Evolutionary conservation across 2,797 vertebrate species (phyloP).

Genomic region (Sebastes hopkinsi): DNA sequence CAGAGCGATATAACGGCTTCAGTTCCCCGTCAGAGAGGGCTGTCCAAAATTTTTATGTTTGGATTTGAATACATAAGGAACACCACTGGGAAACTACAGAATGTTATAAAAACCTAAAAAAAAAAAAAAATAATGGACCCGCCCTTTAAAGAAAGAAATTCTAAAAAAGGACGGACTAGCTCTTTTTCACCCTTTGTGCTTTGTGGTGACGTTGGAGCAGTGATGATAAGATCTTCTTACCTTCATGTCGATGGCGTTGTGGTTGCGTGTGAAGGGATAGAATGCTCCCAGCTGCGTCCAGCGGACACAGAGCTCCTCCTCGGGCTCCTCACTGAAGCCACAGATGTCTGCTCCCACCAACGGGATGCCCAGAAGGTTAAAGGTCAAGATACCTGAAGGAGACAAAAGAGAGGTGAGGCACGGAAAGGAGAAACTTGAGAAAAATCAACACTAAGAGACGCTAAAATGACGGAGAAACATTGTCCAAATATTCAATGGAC

Average conservation of each 20-base stretch:
- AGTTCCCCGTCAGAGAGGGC: too few relatives aligned
- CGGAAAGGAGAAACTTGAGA: not conserved
- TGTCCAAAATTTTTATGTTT: too few relatives aligned
- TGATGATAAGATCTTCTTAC: constrained; percentile 34
- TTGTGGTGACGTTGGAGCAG: not conserved
- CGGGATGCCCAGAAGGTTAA: constrained; percentile 89
- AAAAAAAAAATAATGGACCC: too few relatives aligned
- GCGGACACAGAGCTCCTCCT: constrained; percentile 89
- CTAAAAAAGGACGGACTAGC: not conserved
- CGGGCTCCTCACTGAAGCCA: constrained; percentile 84
- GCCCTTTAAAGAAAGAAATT: not conserved
- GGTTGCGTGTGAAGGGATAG: constrained; percentile 91
- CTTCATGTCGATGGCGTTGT: constrained; percentile 82
- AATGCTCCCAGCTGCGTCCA: constrained; percentile 93
- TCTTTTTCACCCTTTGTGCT: not conserved
- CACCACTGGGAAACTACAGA: too few relatives aligned
- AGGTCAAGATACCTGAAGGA: constrained; percentile 86
- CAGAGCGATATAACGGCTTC: too few relatives aligned
- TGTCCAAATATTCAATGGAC: not conserved
- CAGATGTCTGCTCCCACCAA: constrained; percentile 90
- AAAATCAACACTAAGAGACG: not conserved
- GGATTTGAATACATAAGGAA: too few relatives aligned
- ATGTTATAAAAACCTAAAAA: not conserved
- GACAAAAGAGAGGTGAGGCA: not conserved
- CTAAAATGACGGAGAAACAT: not conserved